A percentile compares a stretch with the other conserved stretches of the same genome.
Conservation (phyloP, 1,140 invertebrate species). For the Phortica variegata region DNA sequence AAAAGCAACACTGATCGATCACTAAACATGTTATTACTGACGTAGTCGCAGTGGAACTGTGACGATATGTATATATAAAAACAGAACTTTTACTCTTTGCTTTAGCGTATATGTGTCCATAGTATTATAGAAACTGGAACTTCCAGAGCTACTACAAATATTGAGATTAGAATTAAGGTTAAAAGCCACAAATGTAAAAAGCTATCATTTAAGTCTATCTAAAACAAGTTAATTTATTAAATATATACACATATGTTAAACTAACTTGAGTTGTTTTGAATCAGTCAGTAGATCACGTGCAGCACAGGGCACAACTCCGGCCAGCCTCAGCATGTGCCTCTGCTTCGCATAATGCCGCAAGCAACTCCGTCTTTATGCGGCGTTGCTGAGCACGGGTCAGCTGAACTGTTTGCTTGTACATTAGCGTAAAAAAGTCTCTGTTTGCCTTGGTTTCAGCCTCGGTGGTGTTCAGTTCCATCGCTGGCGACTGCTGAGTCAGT, state of each 20-base stretch:
- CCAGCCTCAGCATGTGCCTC: constrained; percentile 5
- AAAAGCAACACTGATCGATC: constrained; percentile 36
- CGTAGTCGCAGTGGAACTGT: neutral
- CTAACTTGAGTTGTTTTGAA: neutral
- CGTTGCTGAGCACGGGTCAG: constrained; percentile 1
- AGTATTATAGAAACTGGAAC: constrained; percentile 1
- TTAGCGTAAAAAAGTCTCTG: constrained; percentile 4
- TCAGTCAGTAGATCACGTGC: neutral
- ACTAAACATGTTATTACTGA: constrained; percentile 13
- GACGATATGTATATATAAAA: neutral
- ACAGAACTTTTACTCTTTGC: neutral
- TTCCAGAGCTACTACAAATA: neutral
- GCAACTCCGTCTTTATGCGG: neutral
- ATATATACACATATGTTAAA: neutral
- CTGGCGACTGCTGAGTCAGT: neutral
- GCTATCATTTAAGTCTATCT: neutral
- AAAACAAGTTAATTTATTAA: neutral
- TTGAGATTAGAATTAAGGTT: no score
- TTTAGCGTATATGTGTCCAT: neutral
- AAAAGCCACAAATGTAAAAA: neutral
- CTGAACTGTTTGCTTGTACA: constrained; percentile 4
- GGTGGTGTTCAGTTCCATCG: neutral
- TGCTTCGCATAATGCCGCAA: constrained; percentile 4
- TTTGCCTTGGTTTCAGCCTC: no score
- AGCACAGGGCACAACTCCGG: constrained; percentile 1